Evolutionary conservation across 2,113 vertebrate species (phyloP), one percentile per base, ranked within the genome.

Genomic region (Microtus ochrogaster): DNA sequence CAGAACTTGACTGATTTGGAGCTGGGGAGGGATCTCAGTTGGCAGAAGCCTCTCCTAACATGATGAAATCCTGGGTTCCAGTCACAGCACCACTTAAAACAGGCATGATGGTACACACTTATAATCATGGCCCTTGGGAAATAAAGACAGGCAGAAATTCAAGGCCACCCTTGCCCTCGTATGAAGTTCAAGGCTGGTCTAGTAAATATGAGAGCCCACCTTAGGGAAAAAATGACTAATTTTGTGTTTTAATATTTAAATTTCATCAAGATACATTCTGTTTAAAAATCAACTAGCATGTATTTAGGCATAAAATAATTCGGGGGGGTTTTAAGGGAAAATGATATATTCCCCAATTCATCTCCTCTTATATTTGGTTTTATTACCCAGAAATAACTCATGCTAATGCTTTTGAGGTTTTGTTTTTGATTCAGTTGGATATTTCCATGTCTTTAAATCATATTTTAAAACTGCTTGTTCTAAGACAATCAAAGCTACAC

Each of bases 171-270:
- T 86, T 49, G 65, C 11, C 28, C 44, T 49, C 10, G 21, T 22
- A 13, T 30, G 5, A 68, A 49, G 63, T 49, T 68, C 65, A 36
- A 7, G 30, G 65, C 65, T 47, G 19, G 6, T 10, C 17, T 86
- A 55, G 17, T 36, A 49, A 36, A 68, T 12, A 49, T 22, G 65
- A 70, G 44, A 86, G 44, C 33, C 11, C 26, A 21, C 44, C 8
- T 88, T 24, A 21, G 47, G 58, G 36, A 28, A 41, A 61, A 33
- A 41, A 28, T 6, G 65, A 94, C 91, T 47, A 44, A 63, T 79
- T 93, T 96, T 94, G 33, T 77, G 85, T 70, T 97, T 77, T 85
- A 94, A 84, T 92, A 94, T 88, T 92, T 79, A 41, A 85, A 66
- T 65, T 95, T 81, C 63, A 63, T 78, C 7, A 92, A 91, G 24